Conservation (phyloP, 92 coral and sea anemone genomes). For the Montipora capitata region DNA sequence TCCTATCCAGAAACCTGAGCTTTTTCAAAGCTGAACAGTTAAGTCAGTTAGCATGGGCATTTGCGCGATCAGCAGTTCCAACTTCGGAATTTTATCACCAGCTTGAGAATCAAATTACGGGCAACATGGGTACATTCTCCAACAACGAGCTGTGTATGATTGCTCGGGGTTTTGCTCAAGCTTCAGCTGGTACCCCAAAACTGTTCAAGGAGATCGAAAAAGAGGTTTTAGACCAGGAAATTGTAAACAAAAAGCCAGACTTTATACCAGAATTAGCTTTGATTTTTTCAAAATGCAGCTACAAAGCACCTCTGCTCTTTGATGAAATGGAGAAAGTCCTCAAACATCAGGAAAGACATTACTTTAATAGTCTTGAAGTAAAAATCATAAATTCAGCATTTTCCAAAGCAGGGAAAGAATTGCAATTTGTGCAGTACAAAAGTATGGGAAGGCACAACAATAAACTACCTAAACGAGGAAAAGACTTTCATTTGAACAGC, state of each 20-base stretch:
- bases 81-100: constrained; percentile 6
- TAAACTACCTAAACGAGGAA: neutral
- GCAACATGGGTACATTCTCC: constrained; percentile 7
- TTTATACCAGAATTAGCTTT: constrained; percentile 36
- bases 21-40: constrained; percentile 37
- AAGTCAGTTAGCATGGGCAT: constrained; percentile 48
- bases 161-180: constrained; percentile 27
- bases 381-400: constrained; percentile 20
- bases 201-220: constrained; percentile 14
- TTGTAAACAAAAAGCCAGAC: constrained; percentile 13
- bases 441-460: neutral
- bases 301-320: constrained; percentile 13
- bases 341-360: neutral
- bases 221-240: constrained; percentile 32
- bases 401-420: constrained; percentile 11
- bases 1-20: constrained; percentile 34
- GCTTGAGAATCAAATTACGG: constrained; percentile 1
- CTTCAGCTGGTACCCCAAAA: constrained; percentile 22
- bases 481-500: neutral
- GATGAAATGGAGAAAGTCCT: constrained; percentile 14
- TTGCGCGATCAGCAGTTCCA: constrained; percentile 13
- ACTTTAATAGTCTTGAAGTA: constrained; percentile 2
- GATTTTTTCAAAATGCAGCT: constrained; percentile 40
- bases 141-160: constrained; percentile 39
- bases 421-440: neutral